phyloP scores from a whole-genome alignment of 2,797 vertebrate species.

The Gambelia wislizenii region DNA sequence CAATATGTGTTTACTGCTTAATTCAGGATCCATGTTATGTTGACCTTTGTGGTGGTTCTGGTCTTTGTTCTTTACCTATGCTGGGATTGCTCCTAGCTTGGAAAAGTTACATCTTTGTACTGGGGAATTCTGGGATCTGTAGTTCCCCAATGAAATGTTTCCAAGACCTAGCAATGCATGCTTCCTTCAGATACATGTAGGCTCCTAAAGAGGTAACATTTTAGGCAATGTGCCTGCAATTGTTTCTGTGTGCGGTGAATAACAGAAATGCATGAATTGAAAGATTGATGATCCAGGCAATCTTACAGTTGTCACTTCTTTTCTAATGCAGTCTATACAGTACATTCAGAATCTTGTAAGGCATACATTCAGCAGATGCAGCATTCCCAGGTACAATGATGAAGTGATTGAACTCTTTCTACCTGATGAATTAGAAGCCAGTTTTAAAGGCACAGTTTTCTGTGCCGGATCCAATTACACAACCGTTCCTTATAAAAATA shows the following conservation, averaged over 20 bases:
- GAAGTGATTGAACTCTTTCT: neutral
- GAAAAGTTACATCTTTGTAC: too few species aligned
- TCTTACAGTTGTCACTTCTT: neutral
- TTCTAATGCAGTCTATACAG: neutral
- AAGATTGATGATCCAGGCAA: accelerated
- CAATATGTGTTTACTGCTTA: slow-evolving; percentile 9
- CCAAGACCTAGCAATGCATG: neutral
- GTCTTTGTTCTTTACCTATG: neutral
- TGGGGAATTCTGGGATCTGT: too few species aligned
- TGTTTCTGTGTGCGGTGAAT: neutral
- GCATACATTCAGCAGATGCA: neutral
- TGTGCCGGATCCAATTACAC: neutral
- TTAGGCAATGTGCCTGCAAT: neutral
- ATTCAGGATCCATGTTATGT: neutral
- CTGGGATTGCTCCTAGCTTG: neutral
- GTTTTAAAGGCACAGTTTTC: neutral
- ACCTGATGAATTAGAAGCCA: neutral
- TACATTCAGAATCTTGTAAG: neutral
- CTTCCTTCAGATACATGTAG: neutral
- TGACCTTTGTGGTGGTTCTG: neutral
- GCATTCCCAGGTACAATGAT: neutral
- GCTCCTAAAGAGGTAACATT: neutral
- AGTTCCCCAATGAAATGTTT: too few species aligned
- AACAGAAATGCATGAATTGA: neutral
- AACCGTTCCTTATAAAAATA: neutral